Evolutionary conservation across 2,113 vertebrate genomes (phyloP), one percentile per base, ranked within the genome.

Genomic region (Xiphophorus couchianus): DNA sequence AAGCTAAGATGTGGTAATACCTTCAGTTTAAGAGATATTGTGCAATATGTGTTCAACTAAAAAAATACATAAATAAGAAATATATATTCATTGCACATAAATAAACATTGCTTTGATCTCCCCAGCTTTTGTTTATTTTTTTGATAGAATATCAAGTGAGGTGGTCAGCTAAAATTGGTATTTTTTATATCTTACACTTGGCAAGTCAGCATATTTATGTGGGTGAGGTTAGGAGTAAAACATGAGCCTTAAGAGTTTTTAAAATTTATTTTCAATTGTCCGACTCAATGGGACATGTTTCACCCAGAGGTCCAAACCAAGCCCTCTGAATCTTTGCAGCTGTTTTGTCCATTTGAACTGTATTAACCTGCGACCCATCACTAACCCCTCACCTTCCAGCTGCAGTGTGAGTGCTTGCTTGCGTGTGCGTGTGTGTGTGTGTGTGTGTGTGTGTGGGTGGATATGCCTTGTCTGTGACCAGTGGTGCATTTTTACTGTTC

Each of bases 361-460:
- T 70, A 77, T 84, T 93, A 66, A 92, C 83, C 88, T 8, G 76
- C 69, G 80, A 88, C 83, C 84, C 75, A 64, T 68, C 63, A 60
- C 71, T 86, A 89, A 88, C 86, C 92, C 81, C 66, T 81, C 73
- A 86, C 76, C 83, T 69, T 58, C 66, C 58, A 85, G 79, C 78
- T 74, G 73, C 29, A 72, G 51, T 85, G 44, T 80, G 77, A 63
- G 14, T 12, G 10, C 9, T 10, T 28, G 27, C 27, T 28, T 33
- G 31, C 8, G 31, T 7, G 31, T 31, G 31, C 5, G 31, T 5
- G 31, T 5, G 5, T 31, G 31, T 3, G 31, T 1, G 31, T 33
- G 31, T 7, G 31, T 5, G 4, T 31, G 31, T 5, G 4, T 31
- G 31, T 5, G 5, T 30, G 30, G 2, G 30, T 76, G 62, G 73